phyloP scores from a whole-genome alignment of 2,797 vertebrate species.

The Coregonus suidteri region DNA sequence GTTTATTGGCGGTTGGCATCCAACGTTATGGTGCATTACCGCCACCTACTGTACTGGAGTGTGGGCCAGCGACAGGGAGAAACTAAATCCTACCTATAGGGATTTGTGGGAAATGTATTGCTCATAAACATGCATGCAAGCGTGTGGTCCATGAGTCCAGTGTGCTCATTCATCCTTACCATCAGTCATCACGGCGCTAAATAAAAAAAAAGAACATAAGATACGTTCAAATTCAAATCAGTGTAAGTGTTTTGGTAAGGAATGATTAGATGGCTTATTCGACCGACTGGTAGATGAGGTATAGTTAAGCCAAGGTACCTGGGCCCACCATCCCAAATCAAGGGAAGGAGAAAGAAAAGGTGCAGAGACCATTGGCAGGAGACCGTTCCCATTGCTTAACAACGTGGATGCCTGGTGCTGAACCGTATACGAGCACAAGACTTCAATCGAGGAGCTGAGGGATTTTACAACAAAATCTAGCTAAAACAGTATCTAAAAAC shows the following conservation, averaged over 20 bases:
- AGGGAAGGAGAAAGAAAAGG: not conserved
- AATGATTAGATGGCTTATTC: not conserved
- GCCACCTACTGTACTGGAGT: no score
- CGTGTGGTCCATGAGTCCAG: no score
- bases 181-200: not conserved
- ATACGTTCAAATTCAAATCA: not conserved
- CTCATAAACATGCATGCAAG: no score
- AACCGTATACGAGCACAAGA: slow-evolving; percentile 15
- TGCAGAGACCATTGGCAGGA: not conserved
- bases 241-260: not conserved
- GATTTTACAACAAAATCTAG: not conserved
- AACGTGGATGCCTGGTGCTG: slow-evolving; percentile 35
- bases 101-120: slow-evolving; percentile 19
- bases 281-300: no score
- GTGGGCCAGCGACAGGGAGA: no score
- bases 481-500: not conserved
- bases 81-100: not conserved
- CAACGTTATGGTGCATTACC: no score
- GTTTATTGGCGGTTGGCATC: no score
- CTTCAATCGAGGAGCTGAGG: not conserved
- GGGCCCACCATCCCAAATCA: not conserved
- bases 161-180: no score
- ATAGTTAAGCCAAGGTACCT: not conserved
- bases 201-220: not conserved
- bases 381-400: slow-evolving; percentile 29